Evolutionary conservation across 2,888 invertebrate genomes (phyloP).

Genomic region (Scaptomyza polygonia): DNA sequence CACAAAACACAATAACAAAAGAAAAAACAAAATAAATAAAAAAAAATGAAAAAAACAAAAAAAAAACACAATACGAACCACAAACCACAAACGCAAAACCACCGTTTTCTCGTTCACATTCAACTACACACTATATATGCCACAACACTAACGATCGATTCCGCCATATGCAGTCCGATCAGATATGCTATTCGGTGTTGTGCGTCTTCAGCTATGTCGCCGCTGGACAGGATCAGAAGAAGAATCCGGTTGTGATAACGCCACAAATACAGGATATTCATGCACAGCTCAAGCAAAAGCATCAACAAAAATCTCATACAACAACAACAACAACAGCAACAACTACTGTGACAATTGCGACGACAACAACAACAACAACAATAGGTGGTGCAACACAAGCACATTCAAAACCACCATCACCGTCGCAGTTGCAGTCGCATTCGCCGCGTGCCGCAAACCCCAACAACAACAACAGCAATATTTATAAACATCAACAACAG

Average conservation of each 20-base stretch:
- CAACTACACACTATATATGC: slow-evolving; percentile 28
- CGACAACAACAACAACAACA: slow-evolving; percentile 4
- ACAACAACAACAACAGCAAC: slow-evolving; percentile 36
- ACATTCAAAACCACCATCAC: not conserved
- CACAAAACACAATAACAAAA: slow-evolving; percentile 5
- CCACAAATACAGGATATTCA: slow-evolving; percentile 84
- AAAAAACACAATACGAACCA: too few species aligned
- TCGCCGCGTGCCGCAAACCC: slow-evolving; percentile 18
- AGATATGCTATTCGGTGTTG: slow-evolving; percentile 99
- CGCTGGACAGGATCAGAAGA: slow-evolving; percentile 92
- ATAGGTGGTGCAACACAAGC: not conserved
- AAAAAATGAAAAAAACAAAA: not conserved
- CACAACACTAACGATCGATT: slow-evolving; percentile 41
- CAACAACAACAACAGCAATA: slow-evolving; percentile 3
- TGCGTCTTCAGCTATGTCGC: slow-evolving; percentile 99
- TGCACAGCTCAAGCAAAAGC: slow-evolving; percentile 82
- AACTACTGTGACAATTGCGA: slow-evolving; percentile 18
- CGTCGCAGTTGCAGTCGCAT: slow-evolving; percentile 17
- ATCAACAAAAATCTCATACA: slow-evolving; percentile 53
- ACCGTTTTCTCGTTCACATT: slow-evolving; percentile 21
- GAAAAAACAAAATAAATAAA: not conserved
- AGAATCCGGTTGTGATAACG: slow-evolving; percentile 83
- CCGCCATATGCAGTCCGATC: slow-evolving; percentile 91
- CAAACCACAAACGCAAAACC: slow-evolving; percentile 2
- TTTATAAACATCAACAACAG: slow-evolving; percentile 7